Evolutionary conservation across 2,113 vertebrate species (phyloP).

Genomic region (Poicephalus gulielmi): DNA sequence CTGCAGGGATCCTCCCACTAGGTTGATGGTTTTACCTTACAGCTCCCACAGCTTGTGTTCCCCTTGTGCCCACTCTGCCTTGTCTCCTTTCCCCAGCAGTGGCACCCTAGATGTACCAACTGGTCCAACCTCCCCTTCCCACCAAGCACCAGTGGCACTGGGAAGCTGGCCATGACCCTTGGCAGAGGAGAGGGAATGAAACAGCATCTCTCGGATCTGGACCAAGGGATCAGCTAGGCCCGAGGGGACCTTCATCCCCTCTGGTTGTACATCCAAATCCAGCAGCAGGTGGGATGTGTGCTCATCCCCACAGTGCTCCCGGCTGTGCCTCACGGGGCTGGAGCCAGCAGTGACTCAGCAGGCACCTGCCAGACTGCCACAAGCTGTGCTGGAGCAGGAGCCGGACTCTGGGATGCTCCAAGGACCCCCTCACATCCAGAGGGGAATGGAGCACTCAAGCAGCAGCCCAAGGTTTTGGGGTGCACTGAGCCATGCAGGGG

Average conservation of each 20-base stretch:
- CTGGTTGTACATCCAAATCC: background rate
- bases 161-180: accelerated
- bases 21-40: background rate
- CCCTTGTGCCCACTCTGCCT: background rate
- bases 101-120: accelerated
- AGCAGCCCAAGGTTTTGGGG: background rate
- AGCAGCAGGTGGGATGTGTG: background rate
- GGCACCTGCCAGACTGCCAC: background rate
- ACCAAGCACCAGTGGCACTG: accelerated
- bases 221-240: background rate
- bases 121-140: background rate
- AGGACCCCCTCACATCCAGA: accelerated
- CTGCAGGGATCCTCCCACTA: background rate
- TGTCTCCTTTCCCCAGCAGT: background rate
- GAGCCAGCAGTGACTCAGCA: background rate
- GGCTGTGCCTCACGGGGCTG: background rate
- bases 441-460: background rate
- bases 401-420: background rate
- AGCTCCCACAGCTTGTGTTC: accelerated
- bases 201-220: background rate
- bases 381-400: background rate
- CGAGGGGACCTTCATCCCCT: background rate
- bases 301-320: background rate
- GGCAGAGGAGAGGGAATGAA: accelerated
- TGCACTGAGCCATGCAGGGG: background rate